phyloP scores from a whole-genome alignment of 1,140 invertebrate genomes.

The Orius laevigatus region DNA sequence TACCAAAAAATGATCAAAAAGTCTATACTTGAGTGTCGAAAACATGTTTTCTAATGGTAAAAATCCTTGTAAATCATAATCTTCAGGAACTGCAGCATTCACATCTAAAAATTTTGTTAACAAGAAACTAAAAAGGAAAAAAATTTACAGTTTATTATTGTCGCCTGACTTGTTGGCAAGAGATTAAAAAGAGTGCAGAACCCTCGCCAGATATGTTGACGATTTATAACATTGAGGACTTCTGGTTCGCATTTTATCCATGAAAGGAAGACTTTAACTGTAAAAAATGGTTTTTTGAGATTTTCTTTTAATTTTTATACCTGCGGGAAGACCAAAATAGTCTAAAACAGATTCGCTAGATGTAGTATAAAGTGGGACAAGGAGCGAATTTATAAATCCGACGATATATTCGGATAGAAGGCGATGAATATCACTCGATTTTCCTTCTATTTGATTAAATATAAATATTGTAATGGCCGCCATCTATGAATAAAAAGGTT shows the following conservation, averaged over 20 bases:
- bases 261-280: slow-evolving; percentile 57
- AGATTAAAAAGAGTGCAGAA: slow-evolving; percentile 55
- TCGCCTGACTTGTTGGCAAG: slow-evolving; percentile 30
- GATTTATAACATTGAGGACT: slow-evolving; percentile 35
- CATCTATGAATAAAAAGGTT: slow-evolving; percentile 35
- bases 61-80: slow-evolving; percentile 63
- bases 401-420: slow-evolving; percentile 47
- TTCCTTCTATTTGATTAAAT: slow-evolving; percentile 37
- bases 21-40: slow-evolving; percentile 32
- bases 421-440: slow-evolving; percentile 35
- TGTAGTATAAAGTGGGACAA: slow-evolving; percentile 51
- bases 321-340: slow-evolving; percentile 51
- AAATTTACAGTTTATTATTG: slow-evolving; percentile 12
- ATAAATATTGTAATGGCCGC: slow-evolving; percentile 57
- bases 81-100: slow-evolving; percentile 54
- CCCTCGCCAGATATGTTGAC: slow-evolving; percentile 60
- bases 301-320: slow-evolving; percentile 25
- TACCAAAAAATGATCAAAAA: background rate
- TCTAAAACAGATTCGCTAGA: slow-evolving; percentile 38
- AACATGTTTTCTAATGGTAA: slow-evolving; percentile 47
- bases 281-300: slow-evolving; percentile 20
- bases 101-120: slow-evolving; percentile 31
- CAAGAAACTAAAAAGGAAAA: background rate
- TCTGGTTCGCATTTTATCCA: slow-evolving; percentile 45
- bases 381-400: slow-evolving; percentile 47